Base-by-base conservation (phyloP, 2,113 vertebrate genomes). In the Muscicapa adusta region DNA sequence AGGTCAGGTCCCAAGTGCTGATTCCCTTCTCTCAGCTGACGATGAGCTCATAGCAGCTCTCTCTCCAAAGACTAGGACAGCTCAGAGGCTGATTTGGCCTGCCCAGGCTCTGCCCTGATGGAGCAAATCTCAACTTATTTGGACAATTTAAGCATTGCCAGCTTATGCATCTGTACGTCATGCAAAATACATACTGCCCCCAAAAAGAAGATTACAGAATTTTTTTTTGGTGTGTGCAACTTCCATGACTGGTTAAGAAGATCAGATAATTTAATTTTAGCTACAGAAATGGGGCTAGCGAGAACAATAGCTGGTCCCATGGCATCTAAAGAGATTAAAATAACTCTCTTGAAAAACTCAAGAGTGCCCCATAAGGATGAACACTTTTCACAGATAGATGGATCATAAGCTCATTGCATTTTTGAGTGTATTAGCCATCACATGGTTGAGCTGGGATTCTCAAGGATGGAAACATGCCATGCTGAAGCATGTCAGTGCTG, bases 281-380 rank as follows among this genome's bases (percentile, higher is more conserved):
- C 81, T 80, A 83, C 75, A 88, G 66, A 96, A 95, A 80, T 67
- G 85, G 89, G 96, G 85, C 89, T 87, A 95, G n/a, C 5, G 4
- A 74, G 94, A 95, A 89, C 95, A 97, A 95, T 96, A 95, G 93
- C 75, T 93, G 63, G 78, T 79, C 87, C 89, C 94, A 88, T 96
- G 94, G 87, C 88, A 96, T 91, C 85, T 93, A 85, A 95, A 90
- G 91, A 83, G 96, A 94, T 96, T 96, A 94, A 93, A 97, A 97
- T 97, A 96, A 92, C 88, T 94, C 81, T 91, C 57, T 89, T 88
- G 25, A 74, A 86, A 71, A 63, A 58, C 36, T 77, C 76, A 15
- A 15, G 50, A 77, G 66, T 93, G 61, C 79, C 83, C 83, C 85
- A 82, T 95, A 91, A 94, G 92, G 93, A 82, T 91, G 84, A 96